Base-by-base conservation (phyloP, 1,140 invertebrate genomes). In the Formica exsecta region DNA sequence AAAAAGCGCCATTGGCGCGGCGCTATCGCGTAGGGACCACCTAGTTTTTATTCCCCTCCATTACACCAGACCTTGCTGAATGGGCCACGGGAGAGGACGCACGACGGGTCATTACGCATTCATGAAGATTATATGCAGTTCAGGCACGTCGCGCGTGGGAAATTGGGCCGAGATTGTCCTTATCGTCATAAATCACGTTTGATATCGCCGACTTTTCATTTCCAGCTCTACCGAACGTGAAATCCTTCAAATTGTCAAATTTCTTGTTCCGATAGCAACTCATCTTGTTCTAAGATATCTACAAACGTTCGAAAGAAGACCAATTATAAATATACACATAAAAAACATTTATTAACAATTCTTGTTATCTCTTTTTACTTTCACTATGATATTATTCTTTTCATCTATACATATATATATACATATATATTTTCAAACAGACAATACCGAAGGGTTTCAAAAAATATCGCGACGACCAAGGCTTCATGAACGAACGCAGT, bases 371-470 rank as follows among this genome's bases (percentile, higher is more conserved):
- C 48, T 51, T 19, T 19, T 51, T 51, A 19, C 16, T 51, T 51
- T 51, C 4, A 51, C 48, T 19, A 4, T 19, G 16, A 51, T 51
- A 16, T 51, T 51, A 16, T 51, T 51, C 0, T 51, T 51, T 13
- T 38, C 7, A 38, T 38, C 8, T 44, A 9, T 44, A 44, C 8
- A 16, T 51, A 51, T 51, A 1, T 48, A 16, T 41, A 9, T 41
- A 9, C 19, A 19, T 51, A 51, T 19, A 6, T 19, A 51, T 19
- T n/a, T n/a, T n/a, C 25, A 96, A 85, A 13, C 95, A 94, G 90
- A 97, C 95, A 11, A 97, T 96, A 2, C 95, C 86, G n/a, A 97
- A 91, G 4, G 97, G 97, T 85, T 96, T 96, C 93, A 94, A 41
- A 95, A 96, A 93, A 94, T 94, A 38, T 59, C 64, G 75, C 1